Base-by-base conservation (phyloP, 1,140 invertebrate species). In the Pogonognathellus flavescens region DNA sequence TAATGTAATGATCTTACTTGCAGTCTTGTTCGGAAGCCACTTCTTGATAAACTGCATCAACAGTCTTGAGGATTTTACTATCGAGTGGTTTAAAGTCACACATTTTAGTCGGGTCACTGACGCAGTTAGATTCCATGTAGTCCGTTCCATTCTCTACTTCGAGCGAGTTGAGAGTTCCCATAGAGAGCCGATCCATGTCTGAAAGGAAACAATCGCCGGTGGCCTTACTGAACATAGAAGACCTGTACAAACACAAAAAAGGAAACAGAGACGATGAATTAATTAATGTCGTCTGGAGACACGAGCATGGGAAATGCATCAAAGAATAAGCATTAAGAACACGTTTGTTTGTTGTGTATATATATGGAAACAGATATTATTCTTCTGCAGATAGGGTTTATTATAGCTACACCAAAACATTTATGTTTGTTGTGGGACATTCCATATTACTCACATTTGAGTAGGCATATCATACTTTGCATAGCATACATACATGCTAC, bases 41-140 rank as follows among this genome's bases (percentile, higher is more conserved):
- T 89, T 97, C 96, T 91, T 97, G 95, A 89, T 96, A 97, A 8
- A 98, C 96, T 4, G 96, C 96, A 89, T 98, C 97, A 3, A 98
- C 97, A 0, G 97, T 98, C 91, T 98, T 98, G 50, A 98, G 91
- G 88, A 98, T 97, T 84, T 95, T 93, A 0, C 96, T 96, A 49
- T 93, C 93, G 88, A 97, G 92, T 89, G 96, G 96, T 90, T 97
- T 96, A 91, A 98, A 98, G 90, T 98, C 96, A 91, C 97, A 98
- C 60, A 98, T 91, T 91, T 96, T 96, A 16, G 95, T 95, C 2
- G 96, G 96, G 90, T 97, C 95, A 88, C 59, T 86, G 76, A 88
- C 85, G 60, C 96, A 97, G 90, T 97, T 96, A 90, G 96, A 96
- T 90, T 97, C 96, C 90, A 97, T 93, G 90, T 97, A 97, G 89